A percentile compares a stretch with the other conserved stretches of the same genome.
Conservation (phyloP, 2,797 vertebrate species). For the Chelmon rostratus region DNA sequence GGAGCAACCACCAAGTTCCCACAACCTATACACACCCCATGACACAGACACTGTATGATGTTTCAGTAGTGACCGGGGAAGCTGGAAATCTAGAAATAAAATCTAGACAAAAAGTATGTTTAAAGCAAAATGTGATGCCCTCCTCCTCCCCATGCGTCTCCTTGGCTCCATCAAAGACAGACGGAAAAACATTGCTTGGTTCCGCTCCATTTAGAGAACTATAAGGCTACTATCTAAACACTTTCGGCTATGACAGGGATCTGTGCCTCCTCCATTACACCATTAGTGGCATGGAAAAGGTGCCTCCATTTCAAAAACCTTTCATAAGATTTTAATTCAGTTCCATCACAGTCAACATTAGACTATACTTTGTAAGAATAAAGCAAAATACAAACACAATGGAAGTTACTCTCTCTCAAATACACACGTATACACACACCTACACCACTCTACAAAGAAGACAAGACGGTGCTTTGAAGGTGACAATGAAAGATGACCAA, state of each 20-base stretch:
- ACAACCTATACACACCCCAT: too few species aligned
- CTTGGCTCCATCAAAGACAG: too few species aligned
- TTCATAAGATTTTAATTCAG: neutral
- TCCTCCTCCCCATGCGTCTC: too few species aligned
- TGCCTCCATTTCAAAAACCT: neutral
- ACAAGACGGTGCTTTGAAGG: constrained; percentile 56
- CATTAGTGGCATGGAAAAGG: neutral
- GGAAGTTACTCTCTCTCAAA: too few species aligned
- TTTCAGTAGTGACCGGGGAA: too few species aligned
- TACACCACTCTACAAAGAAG: constrained; percentile 32
- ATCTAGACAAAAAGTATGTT: too few species aligned
- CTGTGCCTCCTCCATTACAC: neutral
- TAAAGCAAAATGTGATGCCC: too few species aligned
- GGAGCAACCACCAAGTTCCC: too few species aligned
- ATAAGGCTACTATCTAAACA: neutral
- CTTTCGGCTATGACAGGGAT: neutral
- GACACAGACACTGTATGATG: too few species aligned
- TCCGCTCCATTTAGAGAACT: neutral
- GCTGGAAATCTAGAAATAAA: too few species aligned
- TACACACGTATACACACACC: neutral
- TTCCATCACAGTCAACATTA: neutral
- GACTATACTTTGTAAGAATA: neutral
- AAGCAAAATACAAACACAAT: too few species aligned
- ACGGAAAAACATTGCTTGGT: neutral
- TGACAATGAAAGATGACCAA: constrained; percentile 63